Percentiles rank a stretch among this genome's conserved stretches.
Evolutionary conservation across 2,888 invertebrate genomes (phyloP).

Genomic region (Escarpia spicata): DNA sequence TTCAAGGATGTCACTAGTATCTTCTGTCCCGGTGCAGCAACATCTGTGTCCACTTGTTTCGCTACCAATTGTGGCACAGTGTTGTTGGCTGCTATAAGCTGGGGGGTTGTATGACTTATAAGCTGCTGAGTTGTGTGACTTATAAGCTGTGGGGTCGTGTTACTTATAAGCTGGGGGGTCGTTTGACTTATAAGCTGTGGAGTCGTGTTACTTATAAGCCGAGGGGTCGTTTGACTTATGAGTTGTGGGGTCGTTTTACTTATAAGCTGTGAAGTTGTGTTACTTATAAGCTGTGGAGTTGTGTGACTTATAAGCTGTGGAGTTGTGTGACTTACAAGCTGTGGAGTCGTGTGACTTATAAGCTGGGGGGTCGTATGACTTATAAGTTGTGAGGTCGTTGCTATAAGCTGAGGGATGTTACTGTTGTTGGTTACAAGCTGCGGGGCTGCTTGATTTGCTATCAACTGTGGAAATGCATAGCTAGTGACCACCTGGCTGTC

Average conservation of each 20-base stretch:
- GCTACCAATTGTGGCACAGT: neutral
- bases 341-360: no score
- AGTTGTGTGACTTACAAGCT: no score
- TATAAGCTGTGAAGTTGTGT: neutral
- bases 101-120: neutral
- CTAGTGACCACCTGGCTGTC: neutral
- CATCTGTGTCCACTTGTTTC: neutral
- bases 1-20: neutral
- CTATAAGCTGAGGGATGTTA: neutral
- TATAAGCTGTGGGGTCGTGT: neutral
- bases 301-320: neutral
- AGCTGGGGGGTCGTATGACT: no score
- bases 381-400: no score
- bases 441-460: neutral
- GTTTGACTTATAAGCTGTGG: no score
- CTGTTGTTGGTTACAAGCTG: neutral
- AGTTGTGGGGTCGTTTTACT: no score
- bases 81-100: neutral
- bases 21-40: neutral
- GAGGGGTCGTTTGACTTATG: no score
- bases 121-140: neutral
- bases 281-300: neutral
- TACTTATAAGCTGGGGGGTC: no score
- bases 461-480: conserved; percentile 6
- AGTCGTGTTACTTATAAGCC: no score